These are phyloP conservation scores for Eulemur macaco DNA, from an alignment of 2,113 vertebrate genomes.

Conservation along the genomic window DNA sequence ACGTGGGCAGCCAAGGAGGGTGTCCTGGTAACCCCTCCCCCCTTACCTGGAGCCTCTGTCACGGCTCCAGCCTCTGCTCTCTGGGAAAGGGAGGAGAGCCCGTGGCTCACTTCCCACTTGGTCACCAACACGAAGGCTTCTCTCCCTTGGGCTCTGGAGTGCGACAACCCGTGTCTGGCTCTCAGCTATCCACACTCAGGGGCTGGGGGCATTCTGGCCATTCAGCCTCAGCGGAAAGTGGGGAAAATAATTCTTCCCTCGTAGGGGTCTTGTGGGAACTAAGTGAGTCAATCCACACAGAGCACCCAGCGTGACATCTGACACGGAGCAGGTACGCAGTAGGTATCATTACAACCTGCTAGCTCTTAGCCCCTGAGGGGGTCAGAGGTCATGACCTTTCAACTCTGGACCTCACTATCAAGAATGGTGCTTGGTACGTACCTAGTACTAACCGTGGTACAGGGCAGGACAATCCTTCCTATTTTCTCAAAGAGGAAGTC, in stretches of 20 bases:
- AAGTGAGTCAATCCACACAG: neutral
- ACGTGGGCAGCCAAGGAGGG: neutral
- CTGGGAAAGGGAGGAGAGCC: neutral
- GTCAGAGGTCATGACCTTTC: neutral
- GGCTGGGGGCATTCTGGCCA: neutral
- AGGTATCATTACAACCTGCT: neutral
- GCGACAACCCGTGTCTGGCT: neutral
- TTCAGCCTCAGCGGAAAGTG: neutral
- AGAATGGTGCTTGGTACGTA: neutral
- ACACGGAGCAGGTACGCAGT: neutral
- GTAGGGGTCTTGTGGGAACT: neutral
- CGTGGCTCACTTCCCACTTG: rapidly evolving
- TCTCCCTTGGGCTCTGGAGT: neutral
- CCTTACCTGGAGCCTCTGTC: neutral
- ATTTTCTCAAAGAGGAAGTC: neutral
- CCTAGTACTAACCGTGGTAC: neutral
- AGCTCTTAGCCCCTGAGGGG: neutral
- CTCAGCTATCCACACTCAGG: neutral
- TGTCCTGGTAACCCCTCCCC: neutral
- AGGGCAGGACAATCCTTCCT: neutral
- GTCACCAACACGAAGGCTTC: neutral
- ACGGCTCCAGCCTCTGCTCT: neutral
- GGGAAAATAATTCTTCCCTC: neutral
- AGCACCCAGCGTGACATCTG: neutral
- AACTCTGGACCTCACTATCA: neutral